phyloP scores from a whole-genome alignment of 2,797 vertebrate species.

The Okamejei kenojei region DNA sequence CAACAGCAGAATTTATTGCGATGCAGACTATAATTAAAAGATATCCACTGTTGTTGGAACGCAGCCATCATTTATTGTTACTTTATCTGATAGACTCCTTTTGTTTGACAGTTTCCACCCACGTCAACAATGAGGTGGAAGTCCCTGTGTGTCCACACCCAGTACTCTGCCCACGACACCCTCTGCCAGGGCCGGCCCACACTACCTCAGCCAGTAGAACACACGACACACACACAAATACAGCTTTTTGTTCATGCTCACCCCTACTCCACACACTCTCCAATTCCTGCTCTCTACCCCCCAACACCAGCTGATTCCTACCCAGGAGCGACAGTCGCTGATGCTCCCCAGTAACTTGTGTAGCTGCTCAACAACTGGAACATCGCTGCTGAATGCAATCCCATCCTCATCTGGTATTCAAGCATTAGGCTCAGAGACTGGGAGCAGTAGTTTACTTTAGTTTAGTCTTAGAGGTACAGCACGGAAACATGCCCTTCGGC shows the following conservation, averaged over 20 bases:
- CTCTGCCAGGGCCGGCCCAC: background rate
- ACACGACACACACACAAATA: background rate
- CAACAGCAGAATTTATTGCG: slow-evolving; percentile 32
- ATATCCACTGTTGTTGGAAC: slow-evolving; percentile 36
- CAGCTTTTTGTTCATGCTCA: background rate
- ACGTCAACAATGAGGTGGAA: background rate
- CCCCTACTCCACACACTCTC: background rate
- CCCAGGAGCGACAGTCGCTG: too few relatives aligned
- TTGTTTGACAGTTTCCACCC: slow-evolving; percentile 28
- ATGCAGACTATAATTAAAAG: slow-evolving; percentile 13
- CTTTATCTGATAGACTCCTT: slow-evolving; percentile 31
- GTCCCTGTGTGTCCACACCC: background rate
- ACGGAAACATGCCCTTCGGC: too few relatives aligned
- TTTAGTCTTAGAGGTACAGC: too few relatives aligned
- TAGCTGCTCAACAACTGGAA: background rate
- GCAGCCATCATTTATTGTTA: slow-evolving; percentile 17
- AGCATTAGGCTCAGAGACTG: background rate
- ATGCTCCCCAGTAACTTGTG: background rate
- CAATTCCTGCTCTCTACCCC: background rate
- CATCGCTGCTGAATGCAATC: background rate
- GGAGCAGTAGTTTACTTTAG: background rate
- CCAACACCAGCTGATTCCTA: background rate
- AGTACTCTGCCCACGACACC: background rate
- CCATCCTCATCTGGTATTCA: background rate
- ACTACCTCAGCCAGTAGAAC: background rate